Evolutionary conservation across 2,888 invertebrate genomes (phyloP).

Genomic region (Synergus japonicus): DNA sequence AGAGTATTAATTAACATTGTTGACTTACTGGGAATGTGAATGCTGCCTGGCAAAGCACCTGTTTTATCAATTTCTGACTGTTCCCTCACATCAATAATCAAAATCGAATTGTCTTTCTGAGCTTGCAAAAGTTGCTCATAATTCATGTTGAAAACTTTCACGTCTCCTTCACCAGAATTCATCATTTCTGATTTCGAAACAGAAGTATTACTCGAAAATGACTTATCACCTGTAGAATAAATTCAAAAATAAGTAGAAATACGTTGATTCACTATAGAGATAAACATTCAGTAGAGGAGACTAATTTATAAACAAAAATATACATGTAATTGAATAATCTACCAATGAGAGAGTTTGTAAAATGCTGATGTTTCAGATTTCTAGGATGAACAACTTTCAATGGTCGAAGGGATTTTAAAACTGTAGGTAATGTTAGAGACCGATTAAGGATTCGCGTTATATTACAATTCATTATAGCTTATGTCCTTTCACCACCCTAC

Average conservation of each 20-base stretch:
- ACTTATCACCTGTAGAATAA: neutral
- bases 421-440: neutral
- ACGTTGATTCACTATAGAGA: neutral
- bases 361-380: slow-evolving; percentile 11
- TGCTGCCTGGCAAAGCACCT: slow-evolving; percentile 85
- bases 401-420: neutral
- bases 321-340: neutral
- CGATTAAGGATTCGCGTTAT: neutral
- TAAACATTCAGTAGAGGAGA: too few relatives aligned
- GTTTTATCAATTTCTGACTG: slow-evolving; percentile 84
- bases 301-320: too few relatives aligned
- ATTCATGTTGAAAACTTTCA: slow-evolving; percentile 54
- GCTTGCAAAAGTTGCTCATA: slow-evolving; percentile 73
- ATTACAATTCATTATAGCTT: neutral
- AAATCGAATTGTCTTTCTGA: slow-evolving; percentile 77
- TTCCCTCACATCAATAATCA: slow-evolving; percentile 88
- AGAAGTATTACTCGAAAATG: slow-evolving; percentile 18
- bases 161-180: slow-evolving; percentile 58
- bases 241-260: neutral
- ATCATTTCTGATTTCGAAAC: slow-evolving; percentile 8
- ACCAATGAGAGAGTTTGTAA: neutral
- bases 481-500: neutral
- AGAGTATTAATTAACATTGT: slow-evolving; percentile 32
- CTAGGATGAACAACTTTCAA: neutral
- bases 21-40: slow-evolving; percentile 86